phyloP scores from a whole-genome alignment of 2,113 vertebrate species.

The Neodon shergylaensis region DNA sequence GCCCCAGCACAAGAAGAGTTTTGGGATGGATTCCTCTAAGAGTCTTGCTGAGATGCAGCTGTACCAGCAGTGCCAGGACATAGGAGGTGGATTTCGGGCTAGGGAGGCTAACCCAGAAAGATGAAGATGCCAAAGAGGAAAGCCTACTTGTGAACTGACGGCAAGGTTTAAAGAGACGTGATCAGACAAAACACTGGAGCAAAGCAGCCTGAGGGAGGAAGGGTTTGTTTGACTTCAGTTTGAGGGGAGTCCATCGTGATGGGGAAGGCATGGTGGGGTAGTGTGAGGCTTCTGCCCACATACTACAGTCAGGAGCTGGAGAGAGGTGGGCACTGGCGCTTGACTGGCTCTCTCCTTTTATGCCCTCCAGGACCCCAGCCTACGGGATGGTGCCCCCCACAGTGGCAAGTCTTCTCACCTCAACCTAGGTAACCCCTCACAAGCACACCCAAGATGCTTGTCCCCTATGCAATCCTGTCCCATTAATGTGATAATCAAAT shows the following conservation, averaged over 20 bases:
- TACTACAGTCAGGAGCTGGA: neutral
- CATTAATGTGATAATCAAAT: neutral
- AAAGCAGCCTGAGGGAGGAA: neutral
- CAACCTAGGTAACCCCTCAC: neutral
- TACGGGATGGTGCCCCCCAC: neutral
- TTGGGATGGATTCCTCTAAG: neutral
- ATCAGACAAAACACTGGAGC: neutral
- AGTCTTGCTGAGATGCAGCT: neutral
- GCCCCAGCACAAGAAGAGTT: neutral
- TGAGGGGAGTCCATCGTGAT: neutral
- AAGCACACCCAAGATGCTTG: neutral
- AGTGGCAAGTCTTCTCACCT: neutral
- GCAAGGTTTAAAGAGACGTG: neutral
- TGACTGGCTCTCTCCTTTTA: neutral
- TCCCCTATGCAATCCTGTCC: neutral
- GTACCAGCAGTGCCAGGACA: neutral
- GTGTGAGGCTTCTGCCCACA: neutral
- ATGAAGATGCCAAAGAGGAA: neutral
- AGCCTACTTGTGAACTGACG: neutral
- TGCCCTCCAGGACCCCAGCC: no score
- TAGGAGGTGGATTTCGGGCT: no score
- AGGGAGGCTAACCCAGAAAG: neutral
- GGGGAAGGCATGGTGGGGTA: neutral
- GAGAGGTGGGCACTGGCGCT: no score
- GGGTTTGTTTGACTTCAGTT: neutral